Percentiles rank a stretch among this genome's conserved stretches.
Conservation (phyloP, 2,888 invertebrate genomes). For the Metallyticus violacea region DNA sequence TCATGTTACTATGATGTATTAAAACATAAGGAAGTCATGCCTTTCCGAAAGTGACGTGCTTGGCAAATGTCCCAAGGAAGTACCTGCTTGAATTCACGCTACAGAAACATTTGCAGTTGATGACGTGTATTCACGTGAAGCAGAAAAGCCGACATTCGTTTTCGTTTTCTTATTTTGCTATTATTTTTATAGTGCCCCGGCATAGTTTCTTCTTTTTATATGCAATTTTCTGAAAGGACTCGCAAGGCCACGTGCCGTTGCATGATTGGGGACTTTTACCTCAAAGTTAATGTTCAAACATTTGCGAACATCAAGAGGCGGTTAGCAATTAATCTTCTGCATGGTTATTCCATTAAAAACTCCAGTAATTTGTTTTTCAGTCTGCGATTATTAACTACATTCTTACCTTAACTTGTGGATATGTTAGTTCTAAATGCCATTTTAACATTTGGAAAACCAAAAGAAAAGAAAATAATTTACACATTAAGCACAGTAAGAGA, state of each 20-base stretch:
- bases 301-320: background rate
- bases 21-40: background rate
- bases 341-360: background rate
- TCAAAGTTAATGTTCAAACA: background rate
- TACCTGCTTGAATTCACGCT: background rate
- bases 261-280: background rate
- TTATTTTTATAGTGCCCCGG: background rate
- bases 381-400: no score
- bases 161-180: no score
- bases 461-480: no score
- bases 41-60: background rate
- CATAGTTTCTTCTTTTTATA: background rate
- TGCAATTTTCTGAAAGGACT: background rate
- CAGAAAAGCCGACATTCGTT: no score
- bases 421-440: no score
- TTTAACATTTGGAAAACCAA: no score
- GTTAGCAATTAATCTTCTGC: background rate
- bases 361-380: background rate
- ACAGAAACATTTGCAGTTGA: background rate
- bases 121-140: no score
- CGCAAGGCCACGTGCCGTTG: background rate
- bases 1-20: no score
- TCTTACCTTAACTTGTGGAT: no score
- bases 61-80: background rate
- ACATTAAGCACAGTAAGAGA: no score